Evolutionary conservation across 2,888 invertebrate genomes (phyloP), one percentile per base, ranked within the genome.

Genomic region (Scaptomyza flava): DNA sequence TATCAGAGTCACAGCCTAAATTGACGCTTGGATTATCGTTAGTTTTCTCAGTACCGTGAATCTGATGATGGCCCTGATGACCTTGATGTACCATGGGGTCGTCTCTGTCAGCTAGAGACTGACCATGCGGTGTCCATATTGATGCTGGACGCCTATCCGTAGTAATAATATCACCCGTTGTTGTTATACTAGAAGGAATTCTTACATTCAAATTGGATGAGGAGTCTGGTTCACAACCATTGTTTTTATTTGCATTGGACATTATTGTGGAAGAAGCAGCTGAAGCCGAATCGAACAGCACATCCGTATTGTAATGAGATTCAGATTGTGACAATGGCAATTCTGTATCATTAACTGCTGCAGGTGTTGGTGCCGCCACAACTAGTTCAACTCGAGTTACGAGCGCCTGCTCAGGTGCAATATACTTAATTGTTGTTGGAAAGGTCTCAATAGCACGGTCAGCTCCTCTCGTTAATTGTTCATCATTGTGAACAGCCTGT

Each of bases 191-290:
- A 74, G 60, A 80, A 84, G 85, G 70, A 77, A 63, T 87, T 68
- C 72, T 75, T 60, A 78, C 56, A 56, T 77, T 86, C 77, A 74
- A 72, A 42, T 60, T 80, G 46, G 80, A 82, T 54, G 77, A 71
- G 61, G 86, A 69, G 66, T 84, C 78, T 72, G 59, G 82, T 70
- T 58, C 86, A 84, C 87, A 84, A 87, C 86, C 88, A 82, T 87
- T 80, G 50, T 56, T 78, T 79, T 82, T 85, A 46, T 80, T 82
- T 45, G 80, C 65, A 53, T 66, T 79, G 59, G 58, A 34, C 47
- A 60, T 36, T 52, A 50, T 50, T 48, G 51, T 60, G 23, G 68
- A 41, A 42, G 77, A 70, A 23, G 41, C 17, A 42, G 2, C 8
- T 14, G 38, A 14, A 14, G n/a, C n/a, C 36, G 60, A 42, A 36